These are phyloP conservation scores for Chlorops oryzae DNA, from an alignment of 1,140 invertebrate genomes.

Conservation along the genomic window DNA sequence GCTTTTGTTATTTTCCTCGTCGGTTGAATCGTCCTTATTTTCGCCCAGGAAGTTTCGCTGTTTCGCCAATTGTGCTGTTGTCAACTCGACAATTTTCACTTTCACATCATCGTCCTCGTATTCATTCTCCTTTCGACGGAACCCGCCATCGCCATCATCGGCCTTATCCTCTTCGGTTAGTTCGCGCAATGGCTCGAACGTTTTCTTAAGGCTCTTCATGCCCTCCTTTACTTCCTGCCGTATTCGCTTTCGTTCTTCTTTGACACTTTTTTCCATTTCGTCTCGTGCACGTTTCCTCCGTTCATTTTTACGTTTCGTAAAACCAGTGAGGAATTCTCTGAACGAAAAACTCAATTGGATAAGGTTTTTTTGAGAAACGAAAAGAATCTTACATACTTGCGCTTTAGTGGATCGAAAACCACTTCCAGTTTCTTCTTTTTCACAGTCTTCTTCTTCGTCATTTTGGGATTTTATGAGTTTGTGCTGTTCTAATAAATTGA, in stretches of 20 bases:
- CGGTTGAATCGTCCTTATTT: constrained; percentile 53
- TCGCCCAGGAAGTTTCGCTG: constrained; percentile 63
- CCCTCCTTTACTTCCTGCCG: constrained; percentile 61
- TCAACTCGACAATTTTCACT: constrained; percentile 67
- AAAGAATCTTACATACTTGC: constrained; percentile 50
- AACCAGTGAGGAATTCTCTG: constrained; percentile 69
- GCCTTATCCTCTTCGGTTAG: constrained; percentile 61
- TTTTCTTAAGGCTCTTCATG: constrained; percentile 50
- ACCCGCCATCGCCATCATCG: too few relatives aligned
- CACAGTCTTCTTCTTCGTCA: too few relatives aligned
- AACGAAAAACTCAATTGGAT: not conserved
- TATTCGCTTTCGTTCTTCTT: constrained; percentile 67
- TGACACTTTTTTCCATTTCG: constrained; percentile 60
- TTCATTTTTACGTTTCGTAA: constrained; percentile 68
- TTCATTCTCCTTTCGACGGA: constrained; percentile 60
- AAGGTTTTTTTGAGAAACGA: not conserved
- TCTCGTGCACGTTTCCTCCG: constrained; percentile 64
- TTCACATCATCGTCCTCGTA: constrained; percentile 68
- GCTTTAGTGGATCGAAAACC: constrained; percentile 57
- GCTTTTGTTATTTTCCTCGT: constrained; percentile 48
- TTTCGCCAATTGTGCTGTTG: constrained; percentile 58
- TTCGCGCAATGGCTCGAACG: constrained; percentile 59
- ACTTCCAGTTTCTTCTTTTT: constrained; percentile 51
- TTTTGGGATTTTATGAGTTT: too few relatives aligned
- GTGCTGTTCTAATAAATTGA: too few relatives aligned